Percentiles rank a stretch among this genome's conserved stretches.
Evolutionary conservation across 2,797 vertebrate species (phyloP).

Genomic region (Antrozous pallidus): DNA sequence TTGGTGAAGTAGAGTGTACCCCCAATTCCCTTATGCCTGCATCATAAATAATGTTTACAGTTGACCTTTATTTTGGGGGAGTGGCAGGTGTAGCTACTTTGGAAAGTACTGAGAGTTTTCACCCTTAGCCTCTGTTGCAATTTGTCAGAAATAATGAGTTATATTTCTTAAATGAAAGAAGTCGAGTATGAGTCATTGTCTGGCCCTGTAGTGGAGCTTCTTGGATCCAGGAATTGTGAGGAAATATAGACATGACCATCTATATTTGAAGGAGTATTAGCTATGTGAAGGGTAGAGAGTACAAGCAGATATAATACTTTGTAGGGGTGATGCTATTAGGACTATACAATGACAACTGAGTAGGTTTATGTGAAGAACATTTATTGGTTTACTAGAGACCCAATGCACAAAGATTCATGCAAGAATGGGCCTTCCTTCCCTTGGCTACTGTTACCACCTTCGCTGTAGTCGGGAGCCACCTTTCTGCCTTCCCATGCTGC

Average conservation of each 20-base stretch:
- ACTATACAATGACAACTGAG: not conserved
- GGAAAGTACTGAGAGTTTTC: not conserved
- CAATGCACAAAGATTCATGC: no score
- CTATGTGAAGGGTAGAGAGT: not conserved
- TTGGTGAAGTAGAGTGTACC: not conserved
- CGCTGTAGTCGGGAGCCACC: rapidly evolving
- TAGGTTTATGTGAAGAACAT: not conserved
- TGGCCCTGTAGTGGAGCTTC: not conserved
- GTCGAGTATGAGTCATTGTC: not conserved
- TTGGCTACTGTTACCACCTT: no score
- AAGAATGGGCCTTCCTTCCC: no score
- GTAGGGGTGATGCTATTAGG: not conserved
- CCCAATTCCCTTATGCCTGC: not conserved
- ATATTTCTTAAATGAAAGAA: not conserved
- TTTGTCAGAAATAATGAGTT: not conserved
- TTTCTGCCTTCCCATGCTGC: no score
- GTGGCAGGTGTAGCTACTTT: not conserved
- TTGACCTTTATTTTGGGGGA: not conserved
- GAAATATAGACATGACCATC: not conserved
- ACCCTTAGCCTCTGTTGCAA: not conserved
- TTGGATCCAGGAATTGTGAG: not conserved
- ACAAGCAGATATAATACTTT: not conserved
- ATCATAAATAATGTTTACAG: not conserved
- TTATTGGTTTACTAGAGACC: not conserved
- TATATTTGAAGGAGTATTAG: not conserved